Evolutionary conservation across 2,113 vertebrate species (phyloP), one percentile per base, ranked within the genome.

Genomic region (Albula goreensis): DNA sequence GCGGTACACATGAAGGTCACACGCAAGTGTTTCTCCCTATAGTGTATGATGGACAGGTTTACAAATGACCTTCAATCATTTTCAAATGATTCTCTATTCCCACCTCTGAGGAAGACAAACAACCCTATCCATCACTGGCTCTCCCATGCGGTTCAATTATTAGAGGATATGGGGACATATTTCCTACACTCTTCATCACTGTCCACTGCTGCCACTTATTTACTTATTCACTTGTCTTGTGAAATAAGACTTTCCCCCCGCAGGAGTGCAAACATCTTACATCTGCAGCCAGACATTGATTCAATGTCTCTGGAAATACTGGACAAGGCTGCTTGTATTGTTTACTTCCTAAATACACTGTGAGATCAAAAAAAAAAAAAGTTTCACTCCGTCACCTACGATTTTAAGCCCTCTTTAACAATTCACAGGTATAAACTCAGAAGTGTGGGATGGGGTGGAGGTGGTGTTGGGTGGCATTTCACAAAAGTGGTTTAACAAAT

Each of bases 61-160:
- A 87, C 50, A 87, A 89, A 91, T 87, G 79, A 87, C 86, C 87
- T 85, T 88, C 53, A 88, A 84, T 88, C 86, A 88, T 89, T 87
- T 82, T 87, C 82, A 86, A 87, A 85, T 50, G 78, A 86, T 89
- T 86, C 88, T 85, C 80, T 74, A 84, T 83, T 87, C 74, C 51
- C 70, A 81, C 74, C 81, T 63, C 25, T 66, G 85, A 87, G 66
- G 85, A 88, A n/a, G 88, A 90, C 83, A 88, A 86, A 89, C 81
- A 85, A 49, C 78, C 57, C 83, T 83, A 87, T 88, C 70, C 82
- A 87, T 88, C 85, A 87, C 31, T 78, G 7, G 19, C 41, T 57
- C 82, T 82, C 53, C 57, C 77, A 81, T 25, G n/a, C 63, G n/a
- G 53, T 81, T 89, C 85, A 85, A 86, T 88, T 88, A 89, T 70